phyloP scores from a whole-genome alignment of 2,888 invertebrate species.

The Ecliptopera silaceata region DNA sequence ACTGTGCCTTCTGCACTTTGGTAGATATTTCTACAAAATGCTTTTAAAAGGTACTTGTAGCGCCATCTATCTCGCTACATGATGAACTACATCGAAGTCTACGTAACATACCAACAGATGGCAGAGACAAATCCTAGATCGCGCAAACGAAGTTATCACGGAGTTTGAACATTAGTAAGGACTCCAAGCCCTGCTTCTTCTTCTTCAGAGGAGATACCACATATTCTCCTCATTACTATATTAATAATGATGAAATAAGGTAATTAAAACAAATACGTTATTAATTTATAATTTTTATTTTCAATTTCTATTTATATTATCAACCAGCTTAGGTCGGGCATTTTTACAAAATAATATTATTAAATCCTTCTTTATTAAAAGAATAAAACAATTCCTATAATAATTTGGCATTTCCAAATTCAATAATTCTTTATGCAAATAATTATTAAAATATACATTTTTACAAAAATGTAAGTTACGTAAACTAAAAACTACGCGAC shows the following conservation, averaged over 20 bases:
- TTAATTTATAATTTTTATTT: constrained; percentile 80
- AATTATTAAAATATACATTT: constrained; percentile 80
- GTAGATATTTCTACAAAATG: no score
- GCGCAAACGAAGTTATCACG: no score
- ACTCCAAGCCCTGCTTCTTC: no score
- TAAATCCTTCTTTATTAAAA: constrained; percentile 73
- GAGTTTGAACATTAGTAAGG: no score
- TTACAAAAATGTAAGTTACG: constrained; percentile 75
- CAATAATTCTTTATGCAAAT: constrained; percentile 71
- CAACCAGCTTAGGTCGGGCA: constrained; percentile 71
- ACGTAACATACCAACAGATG: no score
- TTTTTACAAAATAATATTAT: constrained; percentile 77
- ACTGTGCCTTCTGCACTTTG: no score
- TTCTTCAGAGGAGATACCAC: no score
- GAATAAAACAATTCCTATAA: constrained; percentile 76
- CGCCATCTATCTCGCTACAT: no score
- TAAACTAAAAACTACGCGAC: constrained; percentile 57
- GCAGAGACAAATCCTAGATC: no score
- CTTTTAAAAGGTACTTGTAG: no score
- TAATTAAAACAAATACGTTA: constrained; percentile 57
- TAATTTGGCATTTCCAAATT: constrained; percentile 81
- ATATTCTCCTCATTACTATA: no score
- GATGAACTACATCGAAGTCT: no score
- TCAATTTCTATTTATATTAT: constrained; percentile 71
- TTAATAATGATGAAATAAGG: not conserved